Evolutionary conservation across 2,888 invertebrate species (phyloP), one percentile per base, ranked within the genome.

Genomic region (Drosophila mimetica): DNA sequence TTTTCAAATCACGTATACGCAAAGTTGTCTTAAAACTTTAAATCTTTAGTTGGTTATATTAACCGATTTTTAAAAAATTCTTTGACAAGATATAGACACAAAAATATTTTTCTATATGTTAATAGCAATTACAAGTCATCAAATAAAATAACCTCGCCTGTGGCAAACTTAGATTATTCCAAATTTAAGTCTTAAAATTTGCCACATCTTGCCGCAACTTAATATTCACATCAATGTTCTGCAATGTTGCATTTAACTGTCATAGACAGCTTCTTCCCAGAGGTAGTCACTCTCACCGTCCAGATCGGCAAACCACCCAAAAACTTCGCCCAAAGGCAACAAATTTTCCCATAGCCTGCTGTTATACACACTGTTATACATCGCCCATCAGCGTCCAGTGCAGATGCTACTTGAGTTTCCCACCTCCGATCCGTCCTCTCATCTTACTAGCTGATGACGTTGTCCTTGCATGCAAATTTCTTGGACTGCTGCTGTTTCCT

Each of bases 391-490:
- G 60, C 41, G 52, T 71, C 71, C 69, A 39, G n/a, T 36, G 71
- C 60, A 69, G 69, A 48, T 67, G 48, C 42, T 48, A 67, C 69
- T 67, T 46, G 36, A 42, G 14, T 16, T 37, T 18, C 63, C 55
- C 52, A 9, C 32, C 48, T 34, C 32, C 34, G 37, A n/a, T 18
- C 48, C 11, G 5, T 18, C 47, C 39, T 22, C 30, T 47, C 69
- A 50, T 60, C 60, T 46, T 46, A 44, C 59, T 28, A 28, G 16
- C 59, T 30, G 60, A 60, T 46, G 60, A 61, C 60, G 60, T 60
- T 47, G 30, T 51, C 41, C 41, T 42, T 37, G 39, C 71, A 71
- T 52, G 52, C 60, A 71, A 71, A 60, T 70, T 50, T 70, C 70
- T 67, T 36, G 34, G 52, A 64, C 70, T 51, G 37, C 50, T 36